phyloP scores from a whole-genome alignment of 2,113 vertebrate genomes.

The Mobula birostris region DNA sequence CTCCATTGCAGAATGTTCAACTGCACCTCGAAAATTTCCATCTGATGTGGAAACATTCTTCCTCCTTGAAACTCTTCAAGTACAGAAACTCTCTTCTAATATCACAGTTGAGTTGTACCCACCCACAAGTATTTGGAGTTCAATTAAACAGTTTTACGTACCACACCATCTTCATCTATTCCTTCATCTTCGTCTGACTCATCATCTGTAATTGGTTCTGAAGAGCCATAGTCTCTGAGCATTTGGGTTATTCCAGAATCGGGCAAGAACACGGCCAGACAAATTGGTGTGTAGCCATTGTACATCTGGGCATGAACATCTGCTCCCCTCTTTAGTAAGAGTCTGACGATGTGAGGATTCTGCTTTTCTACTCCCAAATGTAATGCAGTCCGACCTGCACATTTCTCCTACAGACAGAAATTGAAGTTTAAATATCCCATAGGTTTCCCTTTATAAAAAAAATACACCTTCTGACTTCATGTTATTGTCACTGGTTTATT shows the following conservation, averaged over 20 bases:
- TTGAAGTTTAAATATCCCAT: neutral
- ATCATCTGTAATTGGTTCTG: slow-evolving; percentile 41
- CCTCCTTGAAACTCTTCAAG: too few relatives aligned
- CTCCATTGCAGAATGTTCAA: neutral
- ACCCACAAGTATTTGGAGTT: too few relatives aligned
- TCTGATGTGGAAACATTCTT: neutral
- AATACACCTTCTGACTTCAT: neutral
- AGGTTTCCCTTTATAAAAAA: neutral
- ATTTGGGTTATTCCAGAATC: slow-evolving; percentile 49
- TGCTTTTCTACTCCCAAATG: slow-evolving; percentile 67
- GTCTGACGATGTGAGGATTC: slow-evolving; percentile 49
- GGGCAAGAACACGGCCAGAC: slow-evolving; percentile 57
- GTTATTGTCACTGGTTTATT: too few relatives aligned
- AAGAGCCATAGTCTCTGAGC: slow-evolving; percentile 55
- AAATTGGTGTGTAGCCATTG: slow-evolving; percentile 58
- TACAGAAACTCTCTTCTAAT: neutral
- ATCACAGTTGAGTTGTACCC: neutral
- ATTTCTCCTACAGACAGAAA: slow-evolving; percentile 54
- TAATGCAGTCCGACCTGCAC: slow-evolving; percentile 62
- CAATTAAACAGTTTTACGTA: neutral
- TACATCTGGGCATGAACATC: slow-evolving; percentile 55
- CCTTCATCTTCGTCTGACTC: slow-evolving; percentile 41
- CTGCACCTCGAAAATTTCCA: neutral
- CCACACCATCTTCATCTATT: slow-evolving; percentile 37
- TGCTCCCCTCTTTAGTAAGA: slow-evolving; percentile 52